Evolutionary conservation across 2,797 vertebrate species (phyloP).

Genomic region (Spinibarbus caldwelli): DNA sequence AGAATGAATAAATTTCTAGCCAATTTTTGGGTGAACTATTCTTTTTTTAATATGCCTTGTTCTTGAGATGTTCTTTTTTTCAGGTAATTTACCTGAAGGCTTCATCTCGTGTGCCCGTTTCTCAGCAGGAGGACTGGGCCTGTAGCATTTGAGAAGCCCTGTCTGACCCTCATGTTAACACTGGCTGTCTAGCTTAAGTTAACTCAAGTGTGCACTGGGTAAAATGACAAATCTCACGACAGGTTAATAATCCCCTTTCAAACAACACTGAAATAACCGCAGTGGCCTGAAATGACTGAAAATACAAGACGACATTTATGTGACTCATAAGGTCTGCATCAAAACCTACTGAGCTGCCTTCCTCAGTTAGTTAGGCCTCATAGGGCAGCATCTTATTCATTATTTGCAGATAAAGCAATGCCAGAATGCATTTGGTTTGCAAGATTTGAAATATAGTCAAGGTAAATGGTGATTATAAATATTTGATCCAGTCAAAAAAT

Average conservation of each 20-base stretch:
- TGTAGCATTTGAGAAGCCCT: not conserved
- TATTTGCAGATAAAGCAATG: not conserved
- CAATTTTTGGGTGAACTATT: not conserved
- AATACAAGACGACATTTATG: not conserved
- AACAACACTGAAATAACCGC: conserved; percentile 3
- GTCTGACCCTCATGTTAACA: conserved; percentile 12
- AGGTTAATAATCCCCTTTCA: conserved; percentile 30
- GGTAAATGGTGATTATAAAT: not conserved
- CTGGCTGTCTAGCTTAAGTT: conserved; percentile 11
- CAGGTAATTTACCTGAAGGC: not conserved
- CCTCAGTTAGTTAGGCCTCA: not conserved
- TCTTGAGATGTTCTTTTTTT: conserved; percentile 1
- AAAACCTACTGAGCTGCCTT: not conserved
- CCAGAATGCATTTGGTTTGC: not conserved
- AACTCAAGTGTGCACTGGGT: not conserved
- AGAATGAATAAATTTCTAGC: not conserved
- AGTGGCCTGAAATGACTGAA: conserved; percentile 25
- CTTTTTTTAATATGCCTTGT: not conserved
- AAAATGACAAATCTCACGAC: conserved; percentile 39
- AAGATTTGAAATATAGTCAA: not conserved
- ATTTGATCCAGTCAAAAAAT: not conserved
- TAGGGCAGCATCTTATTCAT: not conserved
- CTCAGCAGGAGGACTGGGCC: not conserved
- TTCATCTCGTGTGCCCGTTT: not conserved
- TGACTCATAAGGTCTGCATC: conserved; percentile 9